A percentile compares a stretch with the other conserved stretches of the same genome.
These are phyloP conservation scores for Dinomys branickii DNA, from an alignment of 2,113 vertebrate genomes.

Conservation along the genomic window DNA sequence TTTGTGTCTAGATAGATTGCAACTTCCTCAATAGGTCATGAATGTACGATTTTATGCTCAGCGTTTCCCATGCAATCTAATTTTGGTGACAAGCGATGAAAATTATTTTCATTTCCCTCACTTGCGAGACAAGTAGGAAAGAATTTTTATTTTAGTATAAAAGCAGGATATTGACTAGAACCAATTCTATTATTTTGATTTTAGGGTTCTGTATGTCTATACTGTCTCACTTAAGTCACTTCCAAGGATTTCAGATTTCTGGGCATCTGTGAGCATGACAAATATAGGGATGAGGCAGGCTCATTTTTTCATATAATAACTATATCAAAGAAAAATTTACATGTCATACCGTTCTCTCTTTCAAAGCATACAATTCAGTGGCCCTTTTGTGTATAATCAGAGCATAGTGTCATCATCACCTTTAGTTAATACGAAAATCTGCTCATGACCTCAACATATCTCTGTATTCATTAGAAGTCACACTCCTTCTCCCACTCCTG, in stretches of 20 bases:
- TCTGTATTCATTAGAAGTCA: neutral
- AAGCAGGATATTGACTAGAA: neutral
- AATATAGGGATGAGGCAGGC: neutral
- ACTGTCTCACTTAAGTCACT: neutral
- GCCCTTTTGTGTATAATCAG: neutral
- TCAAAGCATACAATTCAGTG: neutral
- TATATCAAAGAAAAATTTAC: neutral
- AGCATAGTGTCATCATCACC: neutral
- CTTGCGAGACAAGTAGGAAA: neutral
- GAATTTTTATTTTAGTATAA: neutral
- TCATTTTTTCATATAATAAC: neutral
- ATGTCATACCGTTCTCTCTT: neutral
- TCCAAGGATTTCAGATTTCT: neutral
- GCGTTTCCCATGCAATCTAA: neutral
- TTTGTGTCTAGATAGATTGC: neutral
- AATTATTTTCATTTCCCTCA: neutral
- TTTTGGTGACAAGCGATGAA: neutral
- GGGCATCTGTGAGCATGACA: neutral
- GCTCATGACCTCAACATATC: neutral
- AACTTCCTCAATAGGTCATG: neutral
- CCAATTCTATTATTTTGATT: neutral
- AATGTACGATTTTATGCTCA: neutral
- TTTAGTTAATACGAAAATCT: neutral
- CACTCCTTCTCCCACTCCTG: neutral
- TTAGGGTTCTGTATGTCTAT: neutral